Evolutionary conservation across 2,888 invertebrate genomes (phyloP), one percentile per base, ranked within the genome.

Genomic region (Priocnemis perturbator): DNA sequence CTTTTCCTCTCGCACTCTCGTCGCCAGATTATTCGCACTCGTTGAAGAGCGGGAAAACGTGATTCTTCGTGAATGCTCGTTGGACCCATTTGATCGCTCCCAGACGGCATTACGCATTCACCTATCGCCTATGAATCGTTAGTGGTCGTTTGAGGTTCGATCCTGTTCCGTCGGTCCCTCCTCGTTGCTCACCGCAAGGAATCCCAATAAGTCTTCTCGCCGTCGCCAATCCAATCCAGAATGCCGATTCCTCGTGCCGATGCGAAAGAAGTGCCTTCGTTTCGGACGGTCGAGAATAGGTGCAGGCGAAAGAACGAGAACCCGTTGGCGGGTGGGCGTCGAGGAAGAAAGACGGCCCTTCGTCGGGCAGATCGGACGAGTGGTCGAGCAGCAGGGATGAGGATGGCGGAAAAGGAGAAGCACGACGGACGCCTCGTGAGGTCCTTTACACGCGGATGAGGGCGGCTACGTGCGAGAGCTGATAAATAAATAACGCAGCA

Each of bases 401-500:
- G 48, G 48, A 63, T 23, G 55, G 20, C 21, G 19, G 53, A 62
- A 48, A 23, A 56, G 37, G 56, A 30, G 45, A 59, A 55, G 21
- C 50, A 61, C 59, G 48, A 59, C 61, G 63, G 59, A 26, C n/a
- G 70, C 56, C 59, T 67, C 74, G 71, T 64, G 64, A 50, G 64
- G 47, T 70, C 69, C 69, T 79, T 76, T 71, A 64, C 66, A 44
- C 52, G 64, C 50, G 71, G 60, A 63, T 52, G 69, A 64, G 67
- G 56, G 56, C 57, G 64, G 64, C 56, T 69, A 71, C 74, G 80
- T 77, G 77, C 76, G 66, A 64, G 68, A 71, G 77, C 78, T 76
- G 81, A 81, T 83, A 84, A 85, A 85, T 83, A 85, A 85, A 83
- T 83, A 84, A 84, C 74, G 60, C 66, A 37, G 19, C 23, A 23